phyloP scores from a whole-genome alignment of 1,140 invertebrate species.

The Palaemon carinicauda region DNA sequence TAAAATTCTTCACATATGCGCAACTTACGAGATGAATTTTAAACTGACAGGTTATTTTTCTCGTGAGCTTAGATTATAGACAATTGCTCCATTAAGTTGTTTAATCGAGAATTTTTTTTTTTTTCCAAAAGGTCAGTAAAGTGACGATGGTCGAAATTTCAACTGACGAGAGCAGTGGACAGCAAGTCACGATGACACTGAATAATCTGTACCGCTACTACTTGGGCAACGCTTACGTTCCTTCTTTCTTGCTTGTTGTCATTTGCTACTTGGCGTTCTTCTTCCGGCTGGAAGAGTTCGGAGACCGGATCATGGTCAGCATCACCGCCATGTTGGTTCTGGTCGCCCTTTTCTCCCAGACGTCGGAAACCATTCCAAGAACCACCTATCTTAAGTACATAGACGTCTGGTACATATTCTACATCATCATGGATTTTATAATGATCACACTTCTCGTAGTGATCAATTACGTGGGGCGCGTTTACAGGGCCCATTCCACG shows the following conservation, averaged over 20 bases:
- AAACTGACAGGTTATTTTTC: too few species aligned
- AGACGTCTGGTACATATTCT: constrained; percentile 15
- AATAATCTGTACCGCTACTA: background rate
- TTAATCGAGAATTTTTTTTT: too few species aligned
- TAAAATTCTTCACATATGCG: too few species aligned
- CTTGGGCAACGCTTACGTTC: background rate
- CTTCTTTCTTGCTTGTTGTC: background rate
- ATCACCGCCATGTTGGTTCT: constrained; percentile 1
- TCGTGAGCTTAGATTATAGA: too few species aligned
- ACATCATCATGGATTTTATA: background rate
- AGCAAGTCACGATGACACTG: background rate
- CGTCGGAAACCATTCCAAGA: background rate
- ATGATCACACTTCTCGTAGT: background rate
- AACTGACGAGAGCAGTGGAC: background rate
- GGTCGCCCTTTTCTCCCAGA: constrained; percentile 6
- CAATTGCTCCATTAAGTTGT: too few species aligned
- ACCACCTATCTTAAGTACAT: constrained; percentile 13
- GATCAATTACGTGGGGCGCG: background rate
- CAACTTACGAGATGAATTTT: too few species aligned
- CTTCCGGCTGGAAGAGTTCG: background rate
- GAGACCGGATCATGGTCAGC: background rate
- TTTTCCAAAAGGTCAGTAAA: background rate
- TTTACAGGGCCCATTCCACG: background rate
- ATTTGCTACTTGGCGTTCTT: background rate
- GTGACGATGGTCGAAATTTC: background rate